These are phyloP conservation scores for Metalampra italica DNA, from an alignment of 2,888 invertebrate genomes.

Conservation along the genomic window DNA sequence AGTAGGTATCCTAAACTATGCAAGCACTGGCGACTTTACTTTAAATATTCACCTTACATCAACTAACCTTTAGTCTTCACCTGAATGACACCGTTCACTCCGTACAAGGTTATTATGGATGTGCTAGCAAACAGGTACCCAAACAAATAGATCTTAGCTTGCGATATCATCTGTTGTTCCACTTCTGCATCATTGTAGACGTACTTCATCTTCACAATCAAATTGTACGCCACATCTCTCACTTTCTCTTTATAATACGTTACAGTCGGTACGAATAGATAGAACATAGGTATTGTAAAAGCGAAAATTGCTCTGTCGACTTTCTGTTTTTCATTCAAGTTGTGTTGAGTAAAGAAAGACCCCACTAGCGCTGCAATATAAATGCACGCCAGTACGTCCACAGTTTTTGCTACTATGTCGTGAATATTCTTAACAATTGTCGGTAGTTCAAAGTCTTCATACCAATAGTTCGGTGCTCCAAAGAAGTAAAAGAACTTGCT, in stretches of 20 bases:
- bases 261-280: slow-evolving; percentile 2
- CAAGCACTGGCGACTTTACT: too few relatives aligned
- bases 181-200: slow-evolving; percentile 34
- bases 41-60: too few relatives aligned
- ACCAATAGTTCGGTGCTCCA: slow-evolving; percentile 3
- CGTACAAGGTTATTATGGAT: neutral
- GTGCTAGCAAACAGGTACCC: neutral
- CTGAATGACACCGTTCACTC: neutral
- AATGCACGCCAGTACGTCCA: neutral
- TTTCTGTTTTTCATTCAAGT: slow-evolving; percentile 21
- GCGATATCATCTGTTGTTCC: slow-evolving; percentile 40
- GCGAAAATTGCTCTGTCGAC: slow-evolving; percentile 11
- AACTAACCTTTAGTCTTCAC: neutral
- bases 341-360: slow-evolving; percentile 24
- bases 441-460: slow-evolving; percentile 1
- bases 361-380: slow-evolving; percentile 12
- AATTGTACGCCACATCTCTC: neutral
- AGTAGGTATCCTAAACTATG: too few relatives aligned
- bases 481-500: neutral
- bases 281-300: slow-evolving; percentile 12
- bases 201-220: slow-evolving; percentile 18
- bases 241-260: slow-evolving; percentile 2
- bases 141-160: slow-evolving; percentile 20
- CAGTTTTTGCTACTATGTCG: neutral
- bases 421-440: slow-evolving; percentile 3